Percentiles rank a stretch among this genome's conserved stretches.
phyloP scores from a whole-genome alignment of 2,113 vertebrate genomes.

The Anseranas semipalmata region DNA sequence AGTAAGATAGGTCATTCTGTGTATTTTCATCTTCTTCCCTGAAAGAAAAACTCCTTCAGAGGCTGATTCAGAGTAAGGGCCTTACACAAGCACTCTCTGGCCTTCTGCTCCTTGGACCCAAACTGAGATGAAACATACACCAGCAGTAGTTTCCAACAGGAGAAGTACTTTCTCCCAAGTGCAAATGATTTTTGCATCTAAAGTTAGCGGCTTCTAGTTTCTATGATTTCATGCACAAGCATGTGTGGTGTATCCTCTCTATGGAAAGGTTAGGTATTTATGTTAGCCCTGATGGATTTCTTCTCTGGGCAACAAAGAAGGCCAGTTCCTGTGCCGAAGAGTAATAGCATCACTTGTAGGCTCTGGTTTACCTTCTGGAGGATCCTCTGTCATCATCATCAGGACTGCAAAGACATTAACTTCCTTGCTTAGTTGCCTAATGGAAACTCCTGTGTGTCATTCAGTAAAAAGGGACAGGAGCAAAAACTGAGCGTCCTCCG shows the following conservation, averaged over 20 bases:
- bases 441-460: rapidly evolving
- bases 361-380: not conserved
- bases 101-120: not conserved
- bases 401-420: not conserved
- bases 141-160: not conserved
- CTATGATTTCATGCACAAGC: not conserved
- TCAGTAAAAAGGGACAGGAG: not conserved
- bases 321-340: not conserved
- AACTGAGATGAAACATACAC: not conserved
- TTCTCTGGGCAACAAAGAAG: not conserved
- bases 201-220: not conserved
- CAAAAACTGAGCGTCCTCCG: not conserved
- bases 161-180: not conserved
- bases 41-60: not conserved
- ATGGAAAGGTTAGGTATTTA: not conserved
- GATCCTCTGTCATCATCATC: not conserved
- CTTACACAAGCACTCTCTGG: not conserved
- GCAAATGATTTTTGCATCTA: not conserved
- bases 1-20: not conserved
- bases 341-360: not conserved
- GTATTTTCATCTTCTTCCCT: not conserved
- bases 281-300: not conserved
- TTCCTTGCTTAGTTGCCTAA: not conserved
- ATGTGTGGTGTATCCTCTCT: not conserved
- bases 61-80: not conserved